Base-by-base conservation (phyloP, 2,888 invertebrate genomes). In the Anthoptus insignis region DNA sequence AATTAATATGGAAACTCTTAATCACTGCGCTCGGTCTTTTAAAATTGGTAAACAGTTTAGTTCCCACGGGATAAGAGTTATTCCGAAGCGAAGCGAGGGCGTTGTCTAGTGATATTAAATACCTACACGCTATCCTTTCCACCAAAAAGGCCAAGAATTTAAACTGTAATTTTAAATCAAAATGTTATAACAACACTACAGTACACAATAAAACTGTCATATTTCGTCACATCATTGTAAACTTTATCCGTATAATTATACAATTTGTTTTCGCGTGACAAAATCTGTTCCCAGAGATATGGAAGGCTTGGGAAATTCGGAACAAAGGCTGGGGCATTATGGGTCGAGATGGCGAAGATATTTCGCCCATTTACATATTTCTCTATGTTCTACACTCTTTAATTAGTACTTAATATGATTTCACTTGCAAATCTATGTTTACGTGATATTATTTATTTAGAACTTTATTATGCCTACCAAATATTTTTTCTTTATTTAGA, bases 241-340 rank as follows among this genome's bases (percentile, higher is more conserved):
- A 56, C 49, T 49, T 56, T 37, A 56, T 37, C 47, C 49, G 24
- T 21, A 56, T 56, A 63, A 56, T 47, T 63, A 64, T 64, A 64
- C 56, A 57, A 64, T 64, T 64, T 63, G 56, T 63, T 63, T 63
- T 63, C 27, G 54, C 63, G 61, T 61, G 70, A 65, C 68, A 65
- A 69, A 67, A 66, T 60, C 54, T 22, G 59, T 68, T 64, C 68
- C 58, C 58, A 65, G 64, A 60, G 56, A 57, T 53, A 61, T 56
- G 56, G 54, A 59, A 66, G 53, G 29, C 69, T 65, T 68, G 58
- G 50, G 64, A 66, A 71, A 71, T 63, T 14, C 1, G 13, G 13
- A 68, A 71, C 71, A 71, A 70, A 66, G 67, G 47, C 61, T 61
- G 61, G 61, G 56, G 56, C 63, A 56, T 56, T 63, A 63, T 63